Evolutionary conservation across 2,113 vertebrate species (phyloP).

Genomic region (Porphyrio hochstetteri): DNA sequence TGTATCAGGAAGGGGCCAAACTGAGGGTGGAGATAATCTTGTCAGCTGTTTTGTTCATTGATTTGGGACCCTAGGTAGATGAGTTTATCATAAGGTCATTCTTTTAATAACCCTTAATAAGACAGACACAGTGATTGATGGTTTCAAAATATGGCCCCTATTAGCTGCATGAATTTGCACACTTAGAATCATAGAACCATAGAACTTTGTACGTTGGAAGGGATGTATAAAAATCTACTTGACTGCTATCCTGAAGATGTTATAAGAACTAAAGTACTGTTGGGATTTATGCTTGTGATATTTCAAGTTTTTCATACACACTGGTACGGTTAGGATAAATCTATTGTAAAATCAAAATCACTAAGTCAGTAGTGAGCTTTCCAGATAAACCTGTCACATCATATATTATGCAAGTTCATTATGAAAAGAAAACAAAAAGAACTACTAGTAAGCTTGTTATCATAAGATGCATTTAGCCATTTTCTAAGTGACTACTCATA

Average conservation of each 20-base stretch:
- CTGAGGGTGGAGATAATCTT: not conserved
- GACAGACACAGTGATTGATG: not conserved
- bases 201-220: too few species aligned
- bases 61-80: not conserved
- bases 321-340: not conserved
- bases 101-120: not conserved
- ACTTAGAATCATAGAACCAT: too few species aligned
- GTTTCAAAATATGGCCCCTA: not conserved
- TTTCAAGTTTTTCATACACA: not conserved
- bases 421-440: not conserved
- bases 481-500: not conserved
- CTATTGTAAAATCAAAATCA: not conserved
- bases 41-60: not conserved
- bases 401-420: rapidly evolving
- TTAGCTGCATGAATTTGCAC: not conserved
- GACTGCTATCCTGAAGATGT: not conserved
- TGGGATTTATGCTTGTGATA: not conserved
- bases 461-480: not conserved
- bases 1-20: not conserved
- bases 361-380: not conserved
- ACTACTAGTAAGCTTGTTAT: not conserved
- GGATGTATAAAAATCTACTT: not conserved
- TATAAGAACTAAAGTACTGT: not conserved
- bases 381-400: not conserved
- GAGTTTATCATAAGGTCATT: not conserved